Base-by-base conservation (phyloP, 2,888 invertebrate genomes). In the Drymonia ruficornis region DNA sequence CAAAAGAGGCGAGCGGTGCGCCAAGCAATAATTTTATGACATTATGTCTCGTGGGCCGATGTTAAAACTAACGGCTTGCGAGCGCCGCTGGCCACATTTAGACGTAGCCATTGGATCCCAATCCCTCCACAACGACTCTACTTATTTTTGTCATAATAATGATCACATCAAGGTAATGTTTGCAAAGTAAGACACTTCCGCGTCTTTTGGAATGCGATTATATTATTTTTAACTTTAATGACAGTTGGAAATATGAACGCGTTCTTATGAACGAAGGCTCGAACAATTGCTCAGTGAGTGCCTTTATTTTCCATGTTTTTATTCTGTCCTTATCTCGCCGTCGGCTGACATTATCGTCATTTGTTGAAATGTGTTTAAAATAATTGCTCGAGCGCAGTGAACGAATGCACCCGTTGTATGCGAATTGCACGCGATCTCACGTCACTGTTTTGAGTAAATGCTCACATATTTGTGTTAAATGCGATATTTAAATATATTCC, bases 361-460 rank as follows among this genome's bases (percentile, higher is more conserved):
- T 91, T 91, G 91, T 91, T 90, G 91, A 91, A 92, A 91, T 87
- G 91, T 89, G 81, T 91, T 92, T 92, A 92, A 91, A 91, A 91
- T 92, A 92, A 92, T 92, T 91, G 90, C 81, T 78, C 79, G 81
- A 78, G 81, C 74, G 82, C 85, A 79, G 83, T 84, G 89, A 80
- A 83, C 81, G 81, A 88, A 85, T 88, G 84, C 83, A 83, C 78
- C 77, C 74, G 83, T 82, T 81, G 86, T 87, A 83, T 83, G 82
- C 72, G 81, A 84, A 87, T 87, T 85, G 90, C 91, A 89, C 90
- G 91, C 91, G 83, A 91, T 87, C 81, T 74, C 80, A 78, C 71
- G 79, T 74, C 80, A 68, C 59, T 59, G 77, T 83, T 85, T 84
- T 83, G 84, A 78, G 85, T 88, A 89, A 91, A 91, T 89, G 91